Evolutionary conservation across 2,797 vertebrate species (phyloP), one percentile per base, ranked within the genome.

Genomic region (Myotis planiceps): DNA sequence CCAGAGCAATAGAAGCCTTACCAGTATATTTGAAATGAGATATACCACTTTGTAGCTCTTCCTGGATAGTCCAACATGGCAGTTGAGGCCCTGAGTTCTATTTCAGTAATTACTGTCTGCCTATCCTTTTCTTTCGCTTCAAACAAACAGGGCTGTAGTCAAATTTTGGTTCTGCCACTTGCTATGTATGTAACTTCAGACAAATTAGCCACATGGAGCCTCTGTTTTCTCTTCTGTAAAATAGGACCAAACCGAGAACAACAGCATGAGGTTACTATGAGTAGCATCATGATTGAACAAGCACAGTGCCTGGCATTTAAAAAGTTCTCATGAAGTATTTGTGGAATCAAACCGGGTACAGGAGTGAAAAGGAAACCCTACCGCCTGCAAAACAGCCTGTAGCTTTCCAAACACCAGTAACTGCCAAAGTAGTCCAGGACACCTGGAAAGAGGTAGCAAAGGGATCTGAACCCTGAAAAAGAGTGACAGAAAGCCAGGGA

Each of bases 391-490:
- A 96, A 97, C 68, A 97, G 94, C 66, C 83, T 79, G 92, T 78
- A n/a, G 84, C 92, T 93, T 92, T 96, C 94, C 96, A 96, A 97
- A 96, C 74, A 92, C 78, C 19, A 75, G 29, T 21, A 92, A 88
- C 84, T 97, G 97, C 97, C 96, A 97, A 72, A 88, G 72, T 66
- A 71, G 60, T 45, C 66, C 42, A 92, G 95, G 93, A 90, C 98
- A 98, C 96, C 98, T 98, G 98, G 96, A 95, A 96, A 98, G 97
- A 96, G 97, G 95, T 96, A 97, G 80, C 86, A 87, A 97, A 97
- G 88, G 97, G 60, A 97, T 93, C 66, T 95, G 25, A 94, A 32
- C 0, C 71, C 96, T 71, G 96, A 98, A 97, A 97, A 98, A 98
- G 97, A 88, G 94, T 82, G 95, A 51, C 97, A 97, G 98, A 97